Conservation (phyloP, 1,140 invertebrate genomes). For the Rhopalosiphum maidis region DNA sequence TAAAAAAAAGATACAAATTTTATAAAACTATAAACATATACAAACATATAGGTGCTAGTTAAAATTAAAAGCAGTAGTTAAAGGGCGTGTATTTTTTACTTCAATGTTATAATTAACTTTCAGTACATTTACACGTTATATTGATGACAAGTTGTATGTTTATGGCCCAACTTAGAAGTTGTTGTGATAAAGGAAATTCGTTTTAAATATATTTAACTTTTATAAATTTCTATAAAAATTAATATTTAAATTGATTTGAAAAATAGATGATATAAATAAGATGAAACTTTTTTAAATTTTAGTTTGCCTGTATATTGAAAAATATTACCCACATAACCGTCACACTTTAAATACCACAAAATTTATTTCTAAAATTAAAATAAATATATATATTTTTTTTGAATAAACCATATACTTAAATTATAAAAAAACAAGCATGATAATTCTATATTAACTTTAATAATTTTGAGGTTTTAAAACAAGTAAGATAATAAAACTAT, state of each 20-base stretch:
- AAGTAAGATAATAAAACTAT: neutral
- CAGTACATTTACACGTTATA: neutral
- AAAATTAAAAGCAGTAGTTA: neutral
- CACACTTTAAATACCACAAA: no score
- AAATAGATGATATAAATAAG: neutral
- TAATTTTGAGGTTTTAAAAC: neutral
- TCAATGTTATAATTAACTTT: neutral
- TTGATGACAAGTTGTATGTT: neutral
- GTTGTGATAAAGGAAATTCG: neutral
- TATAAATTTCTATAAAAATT: neutral
- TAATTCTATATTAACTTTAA: neutral
- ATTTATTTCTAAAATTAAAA: no score
- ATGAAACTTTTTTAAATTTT: neutral
- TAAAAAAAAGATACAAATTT: neutral
- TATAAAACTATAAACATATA: neutral
- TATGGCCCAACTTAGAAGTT: neutral
- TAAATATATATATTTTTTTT: neutral
- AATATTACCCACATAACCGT: neutral
- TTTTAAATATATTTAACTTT: neutral
- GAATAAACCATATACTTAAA: neutral
- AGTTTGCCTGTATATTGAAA: neutral
- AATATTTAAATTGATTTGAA: neutral
- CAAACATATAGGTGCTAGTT: neutral
- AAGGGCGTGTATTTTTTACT: neutral
- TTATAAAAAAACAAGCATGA: neutral